These are phyloP conservation scores for Odontomachus brunneus DNA, from an alignment of 1,140 invertebrate genomes.

Conservation along the genomic window DNA sequence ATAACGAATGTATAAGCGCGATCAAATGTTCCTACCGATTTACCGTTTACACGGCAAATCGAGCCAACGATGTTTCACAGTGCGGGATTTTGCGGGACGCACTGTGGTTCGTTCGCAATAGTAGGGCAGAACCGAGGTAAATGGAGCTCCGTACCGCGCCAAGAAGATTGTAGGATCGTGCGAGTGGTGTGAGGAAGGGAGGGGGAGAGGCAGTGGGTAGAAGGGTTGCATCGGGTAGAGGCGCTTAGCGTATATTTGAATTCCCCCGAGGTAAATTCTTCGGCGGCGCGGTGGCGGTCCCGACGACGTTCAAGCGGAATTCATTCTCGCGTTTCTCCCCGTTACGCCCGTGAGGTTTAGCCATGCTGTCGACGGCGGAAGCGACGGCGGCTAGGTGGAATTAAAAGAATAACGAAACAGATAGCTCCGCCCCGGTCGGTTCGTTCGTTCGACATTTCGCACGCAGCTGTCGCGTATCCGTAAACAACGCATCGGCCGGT, in stretches of 20 bases:
- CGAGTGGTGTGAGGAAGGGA: too few species aligned
- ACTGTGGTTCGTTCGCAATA: slow-evolving; percentile 42
- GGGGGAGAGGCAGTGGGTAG: too few species aligned
- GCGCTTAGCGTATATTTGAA: slow-evolving; percentile 72
- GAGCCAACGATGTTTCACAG: slow-evolving; percentile 38
- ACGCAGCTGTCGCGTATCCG: slow-evolving; percentile 7
- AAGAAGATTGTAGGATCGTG: slow-evolving; percentile 46
- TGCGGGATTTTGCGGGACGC: slow-evolving; percentile 46
- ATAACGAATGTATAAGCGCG: background rate
- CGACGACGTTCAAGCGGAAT: slow-evolving; percentile 52
- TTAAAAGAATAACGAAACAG: slow-evolving; percentile 35
- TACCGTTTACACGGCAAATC: slow-evolving; percentile 46
- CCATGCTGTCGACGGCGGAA: background rate
- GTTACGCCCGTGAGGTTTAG: slow-evolving; percentile 15
- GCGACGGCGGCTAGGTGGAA: background rate
- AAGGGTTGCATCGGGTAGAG: slow-evolving; percentile 12
- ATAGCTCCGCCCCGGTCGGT: background rate
- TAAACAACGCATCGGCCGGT: slow-evolving; percentile 13
- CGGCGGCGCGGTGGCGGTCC: background rate
- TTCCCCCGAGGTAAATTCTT: slow-evolving; percentile 68
- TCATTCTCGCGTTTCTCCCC: slow-evolving; percentile 33
- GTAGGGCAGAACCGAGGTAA: slow-evolving; percentile 49
- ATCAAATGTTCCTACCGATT: slow-evolving; percentile 31
- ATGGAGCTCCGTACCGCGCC: slow-evolving; percentile 58
- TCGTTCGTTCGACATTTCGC: slow-evolving; percentile 13